Evolutionary conservation across 2,888 invertebrate species (phyloP).

Genomic region (Clepsis dumicolana): DNA sequence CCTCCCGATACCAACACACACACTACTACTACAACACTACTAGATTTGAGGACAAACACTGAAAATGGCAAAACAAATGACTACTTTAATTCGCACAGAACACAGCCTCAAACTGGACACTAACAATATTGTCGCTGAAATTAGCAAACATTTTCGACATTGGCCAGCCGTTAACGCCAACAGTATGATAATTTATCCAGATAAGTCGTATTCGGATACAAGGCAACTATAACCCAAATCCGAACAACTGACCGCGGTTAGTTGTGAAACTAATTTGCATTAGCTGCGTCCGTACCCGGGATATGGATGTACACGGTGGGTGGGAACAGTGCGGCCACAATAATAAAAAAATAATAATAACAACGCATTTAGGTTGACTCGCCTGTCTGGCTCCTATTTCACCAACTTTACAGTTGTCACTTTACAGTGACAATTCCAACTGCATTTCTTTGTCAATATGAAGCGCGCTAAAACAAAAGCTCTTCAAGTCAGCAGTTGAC

Average conservation of each 20-base stretch:
- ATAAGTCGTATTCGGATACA: conserved; percentile 31
- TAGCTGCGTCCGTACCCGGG: conserved; percentile 24
- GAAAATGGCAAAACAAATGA: neutral
- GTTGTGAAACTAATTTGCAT: conserved; percentile 42
- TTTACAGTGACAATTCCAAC: too few species aligned
- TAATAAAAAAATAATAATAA: neutral
- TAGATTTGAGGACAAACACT: too few species aligned
- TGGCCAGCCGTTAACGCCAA: conserved; percentile 15
- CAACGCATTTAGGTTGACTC: too few species aligned
- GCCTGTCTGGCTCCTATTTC: too few species aligned
- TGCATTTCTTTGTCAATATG: too few species aligned
- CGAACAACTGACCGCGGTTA: conserved; percentile 30
- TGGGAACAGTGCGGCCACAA: neutral
- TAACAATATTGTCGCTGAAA: neutral
- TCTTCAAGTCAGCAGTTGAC: too few species aligned
- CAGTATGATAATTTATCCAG: conserved; percentile 41
- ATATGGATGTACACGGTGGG: neutral
- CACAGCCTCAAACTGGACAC: neutral
- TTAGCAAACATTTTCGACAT: neutral
- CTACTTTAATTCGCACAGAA: neutral
- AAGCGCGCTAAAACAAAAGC: too few species aligned
- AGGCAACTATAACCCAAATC: conserved; percentile 34
- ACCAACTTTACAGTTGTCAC: too few species aligned
- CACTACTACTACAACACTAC: too few species aligned
- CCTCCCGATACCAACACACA: too few species aligned